Evolutionary conservation across 2,888 invertebrate genomes (phyloP), one percentile per base, ranked within the genome.

Genomic region (Rugalucina vietnamica): DNA sequence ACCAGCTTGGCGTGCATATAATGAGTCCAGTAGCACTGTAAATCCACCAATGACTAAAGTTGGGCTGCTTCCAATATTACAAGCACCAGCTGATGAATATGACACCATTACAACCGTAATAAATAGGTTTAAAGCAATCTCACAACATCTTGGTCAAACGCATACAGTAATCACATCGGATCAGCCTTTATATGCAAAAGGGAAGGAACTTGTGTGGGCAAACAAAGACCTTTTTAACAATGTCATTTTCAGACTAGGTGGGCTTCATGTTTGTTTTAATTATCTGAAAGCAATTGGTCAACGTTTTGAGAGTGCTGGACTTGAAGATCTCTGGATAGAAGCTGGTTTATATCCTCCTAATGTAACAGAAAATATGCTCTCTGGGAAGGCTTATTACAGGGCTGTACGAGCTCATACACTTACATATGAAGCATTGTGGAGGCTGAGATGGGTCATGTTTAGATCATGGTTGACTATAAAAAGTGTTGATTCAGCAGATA

Each of bases 1-100:
- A 57, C 80, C 80, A 43, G 36, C 54, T 10, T 80, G 80, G 74
- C 21, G 65, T 32, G 80, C 80, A 32, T 80, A 36, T 27, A 80
- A 80, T 75, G 80, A 34, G 34, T 8, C 50, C 5, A 60, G 27
- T 24, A 74, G 74, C 43, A 18, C 1, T 1, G 49, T 43, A 14
- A 60, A 50, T 57, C 80, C 43, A 60, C 80, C 80, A 5, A 60
- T 80, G 75, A 80, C 80, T 8, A 75, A 74, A 3, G 39, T 49
- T 14, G 80, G 75, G 49, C 74, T 80, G 75, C 49, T 80, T 4
- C 84, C 72, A 21, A 84, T 84, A 34, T 43, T 84, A 24, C 77
- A 76, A 37, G 79, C 82, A 65, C 79, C 82, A 60, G 82, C 82
- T n/a, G 76, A 85, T 85, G 65, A 69, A 4, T 76, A 69, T 71